Evolutionary conservation across 2,888 invertebrate species (phyloP).

Genomic region (Schizaphis graminum): DNA sequence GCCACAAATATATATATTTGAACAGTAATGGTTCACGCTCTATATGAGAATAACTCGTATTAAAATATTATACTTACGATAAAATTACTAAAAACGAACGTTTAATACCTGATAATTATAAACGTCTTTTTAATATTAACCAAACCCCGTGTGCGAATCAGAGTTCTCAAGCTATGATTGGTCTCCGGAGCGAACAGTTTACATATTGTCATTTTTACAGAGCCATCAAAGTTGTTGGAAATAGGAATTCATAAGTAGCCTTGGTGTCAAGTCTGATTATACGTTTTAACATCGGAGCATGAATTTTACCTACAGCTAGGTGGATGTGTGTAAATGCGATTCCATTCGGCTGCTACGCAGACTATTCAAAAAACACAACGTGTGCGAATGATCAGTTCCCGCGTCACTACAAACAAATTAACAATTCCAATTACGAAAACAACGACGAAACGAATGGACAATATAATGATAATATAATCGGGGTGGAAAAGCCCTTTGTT

Average conservation of each 20-base stretch:
- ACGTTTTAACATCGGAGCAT: not conserved
- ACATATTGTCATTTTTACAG: not conserved
- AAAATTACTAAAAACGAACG: not conserved
- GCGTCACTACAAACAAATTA: not conserved
- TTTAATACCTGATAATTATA: not conserved
- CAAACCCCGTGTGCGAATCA: not conserved
- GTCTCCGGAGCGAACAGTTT: not conserved
- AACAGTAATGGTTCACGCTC: not conserved
- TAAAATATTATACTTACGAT: too few relatives aligned
- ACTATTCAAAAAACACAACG: not conserved
- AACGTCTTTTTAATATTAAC: not conserved
- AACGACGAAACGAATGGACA: not conserved
- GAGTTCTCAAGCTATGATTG: not conserved
- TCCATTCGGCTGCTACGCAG: not conserved
- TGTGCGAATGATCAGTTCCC: not conserved
- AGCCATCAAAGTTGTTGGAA: not conserved
- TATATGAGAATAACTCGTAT: not conserved
- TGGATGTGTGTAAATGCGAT: not conserved
- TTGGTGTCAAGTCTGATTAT: too few relatives aligned
- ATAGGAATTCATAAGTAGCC: not conserved
- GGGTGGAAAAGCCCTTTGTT: not conserved
- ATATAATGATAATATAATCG: not conserved
- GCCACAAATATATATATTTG: not conserved
- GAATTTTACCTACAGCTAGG: not conserved
- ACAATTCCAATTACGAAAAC: not conserved